These are phyloP conservation scores for Pelobates cultripes DNA, from an alignment of 2,797 vertebrate species.

Conservation along the genomic window DNA sequence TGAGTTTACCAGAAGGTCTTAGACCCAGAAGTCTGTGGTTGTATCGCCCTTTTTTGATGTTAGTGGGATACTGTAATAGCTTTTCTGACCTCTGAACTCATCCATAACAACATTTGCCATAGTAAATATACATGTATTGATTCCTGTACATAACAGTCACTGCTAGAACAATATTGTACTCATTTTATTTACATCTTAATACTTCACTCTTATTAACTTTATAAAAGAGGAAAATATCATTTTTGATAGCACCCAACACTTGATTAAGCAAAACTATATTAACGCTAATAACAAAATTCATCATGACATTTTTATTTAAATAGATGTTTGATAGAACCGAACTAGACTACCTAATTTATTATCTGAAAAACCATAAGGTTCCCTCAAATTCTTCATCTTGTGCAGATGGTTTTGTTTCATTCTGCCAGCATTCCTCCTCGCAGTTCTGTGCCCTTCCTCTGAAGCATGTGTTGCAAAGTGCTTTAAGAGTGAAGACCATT, in stretches of 20 bases:
- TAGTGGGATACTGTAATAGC: constrained; percentile 40
- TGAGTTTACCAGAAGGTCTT: constrained; percentile 28
- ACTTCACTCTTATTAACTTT: constrained; percentile 10
- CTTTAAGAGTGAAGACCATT: background rate
- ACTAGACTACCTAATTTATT: too few species aligned
- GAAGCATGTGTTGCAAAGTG: background rate
- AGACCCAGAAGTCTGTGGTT: constrained; percentile 39
- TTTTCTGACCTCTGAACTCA: constrained; percentile 51
- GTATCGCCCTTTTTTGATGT: constrained; percentile 38
- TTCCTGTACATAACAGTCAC: constrained; percentile 32
- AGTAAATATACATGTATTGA: constrained; percentile 44
- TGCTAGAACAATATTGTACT: constrained; percentile 14
- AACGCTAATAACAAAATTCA: too few species aligned
- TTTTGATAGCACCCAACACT: too few species aligned
- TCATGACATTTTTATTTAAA: too few species aligned
- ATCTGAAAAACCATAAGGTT: too few species aligned
- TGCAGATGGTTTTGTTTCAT: too few species aligned
- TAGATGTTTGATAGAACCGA: too few species aligned
- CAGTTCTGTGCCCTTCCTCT: background rate
- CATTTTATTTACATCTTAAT: constrained; percentile 7
- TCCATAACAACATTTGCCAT: constrained; percentile 49
- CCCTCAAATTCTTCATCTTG: too few species aligned
- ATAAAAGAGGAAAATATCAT: background rate
- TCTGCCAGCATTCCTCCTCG: too few species aligned
- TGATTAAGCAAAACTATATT: too few species aligned